Conservation (phyloP, 2,113 vertebrate species). For the Hemiscyllium ocellatum region DNA sequence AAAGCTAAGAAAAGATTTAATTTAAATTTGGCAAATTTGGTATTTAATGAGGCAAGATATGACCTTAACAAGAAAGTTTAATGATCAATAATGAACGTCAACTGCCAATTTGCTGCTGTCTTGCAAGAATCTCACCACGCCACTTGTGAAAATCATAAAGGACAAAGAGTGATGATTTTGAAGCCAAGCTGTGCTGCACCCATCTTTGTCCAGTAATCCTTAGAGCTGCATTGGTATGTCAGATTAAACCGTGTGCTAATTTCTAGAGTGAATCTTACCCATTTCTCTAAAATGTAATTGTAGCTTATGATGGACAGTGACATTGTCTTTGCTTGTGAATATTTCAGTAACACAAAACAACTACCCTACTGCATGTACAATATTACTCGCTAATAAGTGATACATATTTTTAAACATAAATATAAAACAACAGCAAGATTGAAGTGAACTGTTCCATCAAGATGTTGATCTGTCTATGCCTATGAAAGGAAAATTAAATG, state of each 20-base stretch:
- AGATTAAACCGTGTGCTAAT: neutral
- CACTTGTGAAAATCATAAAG: too few species aligned
- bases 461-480: neutral
- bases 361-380: neutral
- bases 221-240: neutral
- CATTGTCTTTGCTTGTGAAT: neutral
- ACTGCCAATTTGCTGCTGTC: too few species aligned
- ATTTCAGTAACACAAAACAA: neutral
- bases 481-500: neutral
- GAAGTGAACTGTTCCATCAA: neutral
- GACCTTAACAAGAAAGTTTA: too few species aligned
- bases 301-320: neutral
- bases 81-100: too few species aligned
- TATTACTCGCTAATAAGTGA: neutral
- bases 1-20: too few species aligned
- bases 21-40: too few species aligned
- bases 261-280: neutral
- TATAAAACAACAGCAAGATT: neutral
- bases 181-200: too few species aligned
- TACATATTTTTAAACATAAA: neutral
- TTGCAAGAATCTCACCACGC: too few species aligned
- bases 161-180: too few species aligned
- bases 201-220: neutral
- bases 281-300: neutral
- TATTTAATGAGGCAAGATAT: too few species aligned